Evolutionary conservation across 2,888 invertebrate species (phyloP).

Genomic region (Clepsis dumicolana): DNA sequence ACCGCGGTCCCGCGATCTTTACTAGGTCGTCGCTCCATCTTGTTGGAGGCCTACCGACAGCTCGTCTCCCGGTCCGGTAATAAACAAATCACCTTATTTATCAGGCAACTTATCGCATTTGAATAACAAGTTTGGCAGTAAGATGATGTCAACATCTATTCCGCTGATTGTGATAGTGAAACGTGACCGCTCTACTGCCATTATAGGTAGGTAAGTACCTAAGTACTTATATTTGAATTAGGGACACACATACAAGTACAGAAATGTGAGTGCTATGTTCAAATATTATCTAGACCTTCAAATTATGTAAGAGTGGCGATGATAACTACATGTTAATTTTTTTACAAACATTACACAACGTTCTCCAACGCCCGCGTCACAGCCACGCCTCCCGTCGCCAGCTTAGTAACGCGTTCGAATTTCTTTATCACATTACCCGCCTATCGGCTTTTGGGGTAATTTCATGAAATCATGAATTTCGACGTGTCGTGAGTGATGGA

Average conservation of each 20-base stretch:
- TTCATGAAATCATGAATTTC: constrained; percentile 5
- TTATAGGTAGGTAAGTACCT: neutral
- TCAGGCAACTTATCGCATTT: constrained; percentile 21
- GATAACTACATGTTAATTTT: constrained; percentile 21
- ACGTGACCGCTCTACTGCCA: constrained; percentile 24
- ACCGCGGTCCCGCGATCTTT: no score
- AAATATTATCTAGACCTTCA: constrained; percentile 25
- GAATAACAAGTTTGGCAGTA: constrained; percentile 21
- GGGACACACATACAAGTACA: neutral
- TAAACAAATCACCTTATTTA: constrained; percentile 5
- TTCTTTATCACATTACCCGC: constrained; percentile 24
- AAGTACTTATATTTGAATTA: neutral
- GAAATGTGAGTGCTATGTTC: constrained; percentile 10
- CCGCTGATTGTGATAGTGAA: constrained; percentile 20
- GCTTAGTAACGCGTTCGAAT: constrained; percentile 49
- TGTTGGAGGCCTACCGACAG: no score
- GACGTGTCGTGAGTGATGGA: neutral
- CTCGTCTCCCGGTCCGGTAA: no score
- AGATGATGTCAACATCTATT: constrained; percentile 26
- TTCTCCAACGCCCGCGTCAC: constrained; percentile 59
- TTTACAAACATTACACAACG: constrained; percentile 24
- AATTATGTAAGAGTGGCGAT: constrained; percentile 34
- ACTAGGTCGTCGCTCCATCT: no score
- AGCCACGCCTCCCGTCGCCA: constrained; percentile 77
- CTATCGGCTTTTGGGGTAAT: constrained; percentile 1